A percentile compares a stretch with the other conserved stretches of the same genome.
Conservation (phyloP, 2,888 invertebrate genomes). For the Drosophila melanocephala region DNA sequence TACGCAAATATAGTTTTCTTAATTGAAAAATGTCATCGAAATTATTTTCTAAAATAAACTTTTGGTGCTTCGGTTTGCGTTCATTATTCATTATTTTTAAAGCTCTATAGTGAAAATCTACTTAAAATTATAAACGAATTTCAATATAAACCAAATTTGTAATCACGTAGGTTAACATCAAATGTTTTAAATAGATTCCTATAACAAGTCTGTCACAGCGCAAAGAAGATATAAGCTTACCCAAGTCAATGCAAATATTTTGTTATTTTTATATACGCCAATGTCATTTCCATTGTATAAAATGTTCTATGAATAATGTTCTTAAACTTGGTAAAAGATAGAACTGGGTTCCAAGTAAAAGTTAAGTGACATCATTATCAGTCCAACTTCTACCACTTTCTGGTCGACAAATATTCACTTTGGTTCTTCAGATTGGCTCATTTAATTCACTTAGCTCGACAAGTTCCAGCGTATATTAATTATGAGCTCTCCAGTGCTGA, state of each 20-base stretch:
- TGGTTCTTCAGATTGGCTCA: conserved; percentile 24
- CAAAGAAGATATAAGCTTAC: too few species aligned
- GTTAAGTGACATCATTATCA: background rate
- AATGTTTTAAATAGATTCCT: background rate
- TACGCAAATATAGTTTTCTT: background rate
- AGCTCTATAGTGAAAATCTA: background rate
- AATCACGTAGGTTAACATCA: background rate
- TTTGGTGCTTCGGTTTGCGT: background rate
- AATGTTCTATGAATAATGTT: background rate
- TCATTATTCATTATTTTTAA: background rate
- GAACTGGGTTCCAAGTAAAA: background rate
- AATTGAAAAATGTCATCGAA: background rate
- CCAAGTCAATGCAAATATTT: background rate
- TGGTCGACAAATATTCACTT: background rate
- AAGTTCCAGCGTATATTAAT: conserved; percentile 65
- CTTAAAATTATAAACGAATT: background rate
- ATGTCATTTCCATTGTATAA: too few species aligned
- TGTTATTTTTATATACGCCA: too few species aligned
- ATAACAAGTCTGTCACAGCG: too few species aligned
- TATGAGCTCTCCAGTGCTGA: conserved; percentile 29
- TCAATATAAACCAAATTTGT: background rate
- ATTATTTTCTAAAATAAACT: background rate
- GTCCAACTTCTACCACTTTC: background rate
- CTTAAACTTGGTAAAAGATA: background rate
- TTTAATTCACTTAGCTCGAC: conserved; percentile 65